Base-by-base conservation (phyloP, 2,888 invertebrate genomes). In the Frankliniella fusca region DNA sequence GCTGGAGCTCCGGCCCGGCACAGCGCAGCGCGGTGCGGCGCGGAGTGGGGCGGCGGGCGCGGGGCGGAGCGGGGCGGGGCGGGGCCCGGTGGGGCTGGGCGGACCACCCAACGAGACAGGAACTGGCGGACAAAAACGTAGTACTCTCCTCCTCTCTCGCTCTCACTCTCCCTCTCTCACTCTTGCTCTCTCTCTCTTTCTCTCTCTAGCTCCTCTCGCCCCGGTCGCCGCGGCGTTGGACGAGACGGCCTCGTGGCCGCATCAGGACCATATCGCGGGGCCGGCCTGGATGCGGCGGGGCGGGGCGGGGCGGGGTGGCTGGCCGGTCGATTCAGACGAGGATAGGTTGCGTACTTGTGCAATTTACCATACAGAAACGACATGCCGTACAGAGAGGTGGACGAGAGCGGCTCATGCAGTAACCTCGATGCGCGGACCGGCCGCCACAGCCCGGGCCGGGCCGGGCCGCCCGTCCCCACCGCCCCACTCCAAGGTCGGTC, bases 61-160 rank as follows among this genome's bases (percentile, higher is more conserved):
- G 70, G 27, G 5, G 70, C 11, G 70, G 70, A 7, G 70, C 23
- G 70, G 15, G 70, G 70, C 15, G 65, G 9, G 65, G 65, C n/a
- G 65, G 20, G n/a, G 65, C 70, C 12, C 27, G 70, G 70, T 27
- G 70, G 70, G 70, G 70, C 70, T 27, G 23, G 70, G 70, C 70
- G 70, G 70, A 76, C 70, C 70, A 76, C 70, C 70, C 70, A 76
- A 27, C 70, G 70, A 76, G 70, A 76, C 70, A 76, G 70, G 70
- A 76, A 76, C 70, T 76, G 70, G 70, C 70, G 70, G 70, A 76
- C 70, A 76, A 76, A 76, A 76, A 23, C 70, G 70, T 76, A 76
- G 70, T 70, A 70, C 23, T 76, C 54, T 38, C 38, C 38, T 38
- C 38, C n/a, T n/a, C n/a, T n/a, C n/a, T 18, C 54, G 10, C 54